Percentiles rank a stretch among this genome's conserved stretches.
Evolutionary conservation across 2,888 invertebrate genomes (phyloP).

Genomic region (Drosophila setosimentum): DNA sequence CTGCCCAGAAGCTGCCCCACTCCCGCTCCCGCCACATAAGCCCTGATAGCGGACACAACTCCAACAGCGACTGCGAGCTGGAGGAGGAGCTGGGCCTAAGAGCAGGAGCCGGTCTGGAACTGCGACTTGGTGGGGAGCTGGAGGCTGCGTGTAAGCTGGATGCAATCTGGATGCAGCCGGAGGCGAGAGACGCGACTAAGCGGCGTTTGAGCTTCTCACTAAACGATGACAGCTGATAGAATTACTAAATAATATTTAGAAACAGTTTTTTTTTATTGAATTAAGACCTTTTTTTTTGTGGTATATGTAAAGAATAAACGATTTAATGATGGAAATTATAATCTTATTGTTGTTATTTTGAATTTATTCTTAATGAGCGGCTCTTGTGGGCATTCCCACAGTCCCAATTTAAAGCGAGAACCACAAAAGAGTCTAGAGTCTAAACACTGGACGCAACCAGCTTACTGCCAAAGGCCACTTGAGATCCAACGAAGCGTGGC

Average conservation of each 20-base stretch:
- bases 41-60: conserved; percentile 84
- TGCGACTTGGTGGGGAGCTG: conserved; percentile 42
- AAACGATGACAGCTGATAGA: conserved; percentile 45
- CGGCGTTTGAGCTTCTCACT: conserved; percentile 70
- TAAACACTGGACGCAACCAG: conserved; percentile 33
- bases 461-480: conserved; percentile 58
- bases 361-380: conserved; percentile 24
- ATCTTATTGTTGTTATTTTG: background rate
- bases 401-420: conserved; percentile 36
- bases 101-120: background rate
- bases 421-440: conserved; percentile 43
- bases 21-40: conserved; percentile 67
- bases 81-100: conserved; percentile 32
- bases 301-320: conserved; percentile 42
- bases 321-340: conserved; percentile 28
- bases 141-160: conserved; percentile 63
- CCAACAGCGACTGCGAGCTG: conserved; percentile 76
- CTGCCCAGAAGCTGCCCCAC: conserved; percentile 42
- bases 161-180: conserved; percentile 60
- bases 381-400: conserved; percentile 40
- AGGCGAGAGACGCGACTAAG: conserved; percentile 65
- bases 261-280: conserved; percentile 38
- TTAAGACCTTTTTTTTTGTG: conserved; percentile 44
- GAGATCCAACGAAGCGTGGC: conserved; percentile 63
- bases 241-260: conserved; percentile 1